Base-by-base conservation (phyloP, 2,888 invertebrate species). In the Apoderus coryli region DNA sequence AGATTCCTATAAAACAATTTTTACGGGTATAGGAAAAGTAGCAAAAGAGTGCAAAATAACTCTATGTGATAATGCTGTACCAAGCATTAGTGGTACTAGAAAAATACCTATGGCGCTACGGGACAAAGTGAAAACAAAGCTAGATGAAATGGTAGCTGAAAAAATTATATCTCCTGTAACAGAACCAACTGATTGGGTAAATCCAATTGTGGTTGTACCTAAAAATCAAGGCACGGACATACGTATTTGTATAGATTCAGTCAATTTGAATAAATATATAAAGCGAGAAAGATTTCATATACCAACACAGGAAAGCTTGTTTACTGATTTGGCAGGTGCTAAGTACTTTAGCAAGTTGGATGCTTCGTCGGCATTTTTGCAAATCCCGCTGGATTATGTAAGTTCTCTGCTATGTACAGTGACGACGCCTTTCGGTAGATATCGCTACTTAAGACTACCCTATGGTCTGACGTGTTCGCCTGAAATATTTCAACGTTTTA, bases 281-380 rank as follows among this genome's bases (percentile, higher is more conserved):
- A 32, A 25, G 12, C 24, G 35, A 7, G 32, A 35, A 25, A 11
- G 15, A 4, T 35, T 32, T 28, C 13, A 32, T 6, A 36, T 34
- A 16, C 36, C 37, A 6, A 35, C 37, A 11, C 25, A 30, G n/a
- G 32, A 35, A 10, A 14, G 10, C 5, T 25, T 37, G 9, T 32
- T 29, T 11, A 22, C 34, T 4, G 10, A 28, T 25, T 25, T 34
- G 12, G 11, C 10, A 10, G 28, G 31, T 5, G 15, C 31, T 4
- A 28, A 28, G 22, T n/a, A n/a, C n/a, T n/a, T n/a, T n/a, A n/a
- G n/a, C n/a, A n/a, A n/a, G 7, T 15, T 37, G n/a, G 37, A 39
- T 34, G 35, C 37, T 13, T 39, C 40, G 9, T 28, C 24, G 4
- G 36, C 38, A 25, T 38, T 36, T 19, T 15, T 38, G 10, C 36